phyloP scores from a whole-genome alignment of 2,797 vertebrate genomes.

The Alca torda region DNA sequence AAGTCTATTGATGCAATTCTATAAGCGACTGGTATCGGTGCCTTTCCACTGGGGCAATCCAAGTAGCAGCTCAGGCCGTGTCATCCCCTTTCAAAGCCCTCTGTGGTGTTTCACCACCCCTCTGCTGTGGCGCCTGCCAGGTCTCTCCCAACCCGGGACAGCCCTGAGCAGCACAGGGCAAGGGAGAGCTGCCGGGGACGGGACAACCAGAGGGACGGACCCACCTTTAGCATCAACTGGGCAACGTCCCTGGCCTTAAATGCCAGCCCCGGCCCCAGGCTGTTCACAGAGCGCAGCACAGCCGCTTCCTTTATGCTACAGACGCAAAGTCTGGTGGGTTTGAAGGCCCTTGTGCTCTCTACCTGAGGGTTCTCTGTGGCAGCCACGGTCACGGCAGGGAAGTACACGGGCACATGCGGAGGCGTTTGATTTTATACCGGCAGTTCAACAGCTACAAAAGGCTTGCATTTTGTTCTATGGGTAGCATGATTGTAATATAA shows the following conservation, averaged over 20 bases:
- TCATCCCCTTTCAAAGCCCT: background rate
- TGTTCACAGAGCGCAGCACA: background rate
- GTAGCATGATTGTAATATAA: background rate
- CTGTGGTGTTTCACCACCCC: background rate
- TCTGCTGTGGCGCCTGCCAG: background rate
- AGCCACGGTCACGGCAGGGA: background rate
- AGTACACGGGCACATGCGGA: background rate
- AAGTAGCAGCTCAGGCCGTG: background rate
- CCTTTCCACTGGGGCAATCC: background rate
- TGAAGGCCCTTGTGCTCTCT: background rate
- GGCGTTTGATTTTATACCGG: background rate
- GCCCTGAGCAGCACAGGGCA: background rate
- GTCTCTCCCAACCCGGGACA: background rate
- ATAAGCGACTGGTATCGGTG: background rate
- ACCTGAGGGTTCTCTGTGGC: background rate
- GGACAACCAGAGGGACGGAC: background rate
- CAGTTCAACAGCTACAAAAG: background rate
- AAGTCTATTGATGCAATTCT: background rate
- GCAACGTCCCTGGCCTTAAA: background rate
- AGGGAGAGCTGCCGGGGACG: background rate
- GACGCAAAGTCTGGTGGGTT: background rate
- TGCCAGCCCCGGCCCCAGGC: background rate
- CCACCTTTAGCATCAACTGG: background rate
- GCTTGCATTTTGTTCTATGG: background rate
- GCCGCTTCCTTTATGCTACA: background rate